A percentile compares a stretch with the other conserved stretches of the same genome.
Conservation (phyloP, 37 sponge, comb jelly and placozoan species). For the Trichoplax adhaerens region DNA sequence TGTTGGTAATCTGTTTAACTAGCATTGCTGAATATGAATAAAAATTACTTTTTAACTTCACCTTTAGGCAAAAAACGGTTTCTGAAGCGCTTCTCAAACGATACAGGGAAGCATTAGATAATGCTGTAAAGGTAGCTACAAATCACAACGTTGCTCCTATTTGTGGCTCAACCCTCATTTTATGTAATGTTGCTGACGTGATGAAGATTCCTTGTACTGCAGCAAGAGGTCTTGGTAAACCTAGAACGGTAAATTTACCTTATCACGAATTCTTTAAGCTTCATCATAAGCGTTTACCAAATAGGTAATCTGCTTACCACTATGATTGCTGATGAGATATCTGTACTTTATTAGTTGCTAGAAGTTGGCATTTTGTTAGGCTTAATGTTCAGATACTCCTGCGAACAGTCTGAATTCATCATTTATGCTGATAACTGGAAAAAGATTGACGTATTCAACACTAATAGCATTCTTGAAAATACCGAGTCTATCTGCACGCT, state of each 20-base stretch:
- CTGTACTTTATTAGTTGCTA: neutral
- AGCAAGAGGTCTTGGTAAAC: constrained; percentile 75
- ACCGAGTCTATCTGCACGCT: constrained; percentile 21
- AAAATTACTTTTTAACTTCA: too few relatives aligned
- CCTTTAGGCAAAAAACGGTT: too few relatives aligned
- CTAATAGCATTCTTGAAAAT: constrained; percentile 71
- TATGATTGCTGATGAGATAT: constrained; percentile 22
- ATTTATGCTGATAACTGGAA: constrained; percentile 32
- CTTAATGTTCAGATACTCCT: constrained; percentile 90
- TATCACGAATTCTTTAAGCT: neutral
- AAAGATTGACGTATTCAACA: constrained; percentile 34
- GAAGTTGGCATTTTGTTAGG: constrained; percentile 74
- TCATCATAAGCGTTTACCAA: neutral
- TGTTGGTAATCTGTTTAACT: constrained; percentile 8
- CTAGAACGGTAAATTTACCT: constrained; percentile 39
- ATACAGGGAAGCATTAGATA: constrained; percentile 72
- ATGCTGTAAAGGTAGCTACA: constrained; percentile 80
- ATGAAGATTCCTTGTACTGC: constrained; percentile 78
- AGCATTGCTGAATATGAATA: too few relatives aligned
- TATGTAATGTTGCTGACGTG: constrained; percentile 56
- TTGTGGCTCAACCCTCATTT: constrained; percentile 62
- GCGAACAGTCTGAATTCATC: constrained; percentile 70
- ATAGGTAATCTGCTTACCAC: neutral
- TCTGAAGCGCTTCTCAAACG: constrained; percentile 25
- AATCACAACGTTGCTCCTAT: constrained; percentile 92